Evolutionary conservation across 2,113 vertebrate species (phyloP), one percentile per base, ranked within the genome.

Genomic region (Hypocryptadius cinnamomeus): DNA sequence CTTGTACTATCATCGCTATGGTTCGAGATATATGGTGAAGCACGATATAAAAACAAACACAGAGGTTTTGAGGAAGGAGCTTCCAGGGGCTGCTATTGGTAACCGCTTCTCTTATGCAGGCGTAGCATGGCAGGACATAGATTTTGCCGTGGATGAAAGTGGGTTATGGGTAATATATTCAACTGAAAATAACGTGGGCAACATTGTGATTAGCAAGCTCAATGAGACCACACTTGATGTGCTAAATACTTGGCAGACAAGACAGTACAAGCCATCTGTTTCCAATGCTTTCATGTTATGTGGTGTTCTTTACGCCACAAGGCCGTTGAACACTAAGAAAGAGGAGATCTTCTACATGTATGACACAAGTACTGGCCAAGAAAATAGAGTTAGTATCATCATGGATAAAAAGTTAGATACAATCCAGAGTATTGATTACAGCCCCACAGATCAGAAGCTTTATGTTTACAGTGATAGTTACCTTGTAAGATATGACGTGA

Each of bases 91-190:
- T 64, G 98, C 72, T 94, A 97, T 81, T 74, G 98, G 98, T 61
- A 99, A 99, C 90, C 99, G 98, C 24, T 99, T 99, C 61, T 99
- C 98, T 2, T 99, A 99, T 69, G 98, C 98, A 80, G 97, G 97
- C n/a, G 98, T 99, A 6, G 74, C 74, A 12, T 99, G 99, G 98
- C 97, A 99, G 59, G 98, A 98, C 93, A 98, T 99, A 15, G 98
- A 99, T 97, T 97, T 99, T 33, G 98, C 98, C 0, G 98, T 99
- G 88, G 99, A 99, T 90, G 99, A 99, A 97, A 98, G 97, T 40
- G 99, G 98, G 15, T 97, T 99, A 90, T 99, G 99, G 99, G 99
- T 99, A 85, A 98, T 99, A 97, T 99, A 99, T 90, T 98, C 99
- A 61, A 99, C 98, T 1, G 99, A 99, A 96, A 97, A 98, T 92